Percentiles rank a stretch among this genome's conserved stretches.
Evolutionary conservation across 2,888 invertebrate species (phyloP).

Genomic region (Lacanobia oleracea): DNA sequence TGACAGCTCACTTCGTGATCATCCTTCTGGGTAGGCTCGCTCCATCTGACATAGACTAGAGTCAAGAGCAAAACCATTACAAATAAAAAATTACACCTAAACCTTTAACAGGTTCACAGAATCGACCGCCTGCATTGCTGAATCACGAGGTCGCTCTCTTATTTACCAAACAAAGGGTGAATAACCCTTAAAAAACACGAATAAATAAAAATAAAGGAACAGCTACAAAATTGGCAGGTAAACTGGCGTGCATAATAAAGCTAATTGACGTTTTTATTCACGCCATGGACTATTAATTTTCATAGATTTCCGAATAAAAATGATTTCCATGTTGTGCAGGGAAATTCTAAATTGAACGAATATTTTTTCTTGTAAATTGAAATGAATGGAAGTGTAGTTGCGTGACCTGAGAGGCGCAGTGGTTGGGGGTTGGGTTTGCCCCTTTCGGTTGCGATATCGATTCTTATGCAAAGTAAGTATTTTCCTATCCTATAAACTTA

Average conservation of each 20-base stretch:
- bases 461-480: too few relatives aligned
- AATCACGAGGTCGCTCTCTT: not conserved
- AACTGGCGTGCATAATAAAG: slow-evolving; percentile 58
- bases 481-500: too few relatives aligned
- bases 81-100: too few relatives aligned
- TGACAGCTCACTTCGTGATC: too few relatives aligned
- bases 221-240: slow-evolving; percentile 55
- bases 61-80: too few relatives aligned
- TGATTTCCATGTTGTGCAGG: slow-evolving; percentile 42
- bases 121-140: too few relatives aligned
- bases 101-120: too few relatives aligned
- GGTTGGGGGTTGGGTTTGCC: too few relatives aligned
- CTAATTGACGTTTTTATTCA: slow-evolving; percentile 61
- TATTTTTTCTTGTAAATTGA: slow-evolving; percentile 35
- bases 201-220: slow-evolving; percentile 9
- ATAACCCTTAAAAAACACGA: not conserved
- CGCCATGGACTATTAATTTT: slow-evolving; percentile 56
- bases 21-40: too few relatives aligned
- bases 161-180: not conserved
- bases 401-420: not conserved
- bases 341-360: slow-evolving; percentile 10
- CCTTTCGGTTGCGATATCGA: too few relatives aligned
- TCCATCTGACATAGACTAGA: too few relatives aligned
- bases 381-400: slow-evolving; percentile 19
- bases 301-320: slow-evolving; percentile 57